A percentile compares a stretch with the other conserved stretches of the same genome.
Conservation (phyloP, 2,888 invertebrate species). For the Taphrorychus bicolor region DNA sequence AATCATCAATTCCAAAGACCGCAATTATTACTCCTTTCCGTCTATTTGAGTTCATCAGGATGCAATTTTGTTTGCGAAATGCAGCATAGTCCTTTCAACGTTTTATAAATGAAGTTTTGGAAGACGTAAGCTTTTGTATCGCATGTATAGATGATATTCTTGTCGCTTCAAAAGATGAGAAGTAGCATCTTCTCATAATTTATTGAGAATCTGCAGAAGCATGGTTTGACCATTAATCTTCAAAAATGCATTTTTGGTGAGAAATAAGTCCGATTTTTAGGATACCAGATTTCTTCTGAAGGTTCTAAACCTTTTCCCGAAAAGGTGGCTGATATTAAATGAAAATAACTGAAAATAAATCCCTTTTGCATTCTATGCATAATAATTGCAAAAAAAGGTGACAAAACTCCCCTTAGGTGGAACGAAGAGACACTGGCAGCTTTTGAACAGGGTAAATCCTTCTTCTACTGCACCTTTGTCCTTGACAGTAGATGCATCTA, state of each 20-base stretch:
- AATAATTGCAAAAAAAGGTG: conserved; percentile 8
- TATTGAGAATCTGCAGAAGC: not conserved
- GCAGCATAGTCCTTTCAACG: conserved; percentile 12
- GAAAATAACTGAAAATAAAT: not conserved
- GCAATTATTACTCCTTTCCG: conserved; percentile 8
- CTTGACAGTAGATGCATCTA: conserved; percentile 52
- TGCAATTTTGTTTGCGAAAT: conserved; percentile 11
- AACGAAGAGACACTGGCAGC: not conserved
- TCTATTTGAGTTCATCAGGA: not conserved
- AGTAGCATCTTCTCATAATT: conserved; percentile 44
- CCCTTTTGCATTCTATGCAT: not conserved
- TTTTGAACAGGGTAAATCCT: not conserved
- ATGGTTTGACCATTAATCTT: conserved; percentile 13
- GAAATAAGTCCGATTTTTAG: conserved; percentile 16
- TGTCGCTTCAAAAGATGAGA: conserved; percentile 13
- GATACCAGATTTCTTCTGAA: not conserved
- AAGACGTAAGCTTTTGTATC: not conserved
- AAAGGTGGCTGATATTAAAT: conserved; percentile 10
- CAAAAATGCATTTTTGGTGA: conserved; percentile 19
- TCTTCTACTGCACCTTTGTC: not conserved
- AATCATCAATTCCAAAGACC: not conserved
- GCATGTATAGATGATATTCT: conserved; percentile 13
- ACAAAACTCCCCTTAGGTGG: conserved; percentile 1
- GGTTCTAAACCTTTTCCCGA: conserved; percentile 19
- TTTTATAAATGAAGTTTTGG: conserved; percentile 7